These are phyloP conservation scores for Liopterus haemorrhoidalis DNA, from an alignment of 2,888 invertebrate genomes.

Conservation along the genomic window DNA sequence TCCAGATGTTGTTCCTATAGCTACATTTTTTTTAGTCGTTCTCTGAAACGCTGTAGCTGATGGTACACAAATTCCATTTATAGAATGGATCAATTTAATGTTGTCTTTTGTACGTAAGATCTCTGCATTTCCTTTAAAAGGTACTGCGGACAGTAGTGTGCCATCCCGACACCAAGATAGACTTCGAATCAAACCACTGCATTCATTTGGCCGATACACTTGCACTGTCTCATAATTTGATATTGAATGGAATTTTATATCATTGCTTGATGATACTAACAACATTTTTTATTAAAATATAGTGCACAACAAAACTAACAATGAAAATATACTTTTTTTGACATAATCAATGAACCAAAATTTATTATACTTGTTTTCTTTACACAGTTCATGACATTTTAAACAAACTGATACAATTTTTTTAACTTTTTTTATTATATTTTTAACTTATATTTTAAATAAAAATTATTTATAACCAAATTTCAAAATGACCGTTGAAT, in stretches of 20 bases:
- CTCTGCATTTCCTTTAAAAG: conserved; percentile 40
- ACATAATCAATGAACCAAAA: no score
- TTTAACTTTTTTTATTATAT: no score
- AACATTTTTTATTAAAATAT: conserved; percentile 49
- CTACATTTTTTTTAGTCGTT: conserved; percentile 38
- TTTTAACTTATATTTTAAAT: no score
- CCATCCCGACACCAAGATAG: conserved; percentile 45
- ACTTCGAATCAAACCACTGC: conserved; percentile 38
- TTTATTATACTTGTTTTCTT: no score
- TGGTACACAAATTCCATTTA: conserved; percentile 40
- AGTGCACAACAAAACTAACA: no score
- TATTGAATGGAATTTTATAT: conserved; percentile 52
- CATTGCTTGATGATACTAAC: conserved; percentile 53
- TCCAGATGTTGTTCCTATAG: conserved; percentile 39
- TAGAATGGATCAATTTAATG: conserved; percentile 39
- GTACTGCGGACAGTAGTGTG: conserved; percentile 42
- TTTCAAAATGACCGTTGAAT: no score
- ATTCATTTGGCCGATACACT: conserved; percentile 43
- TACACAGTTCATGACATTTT: no score
- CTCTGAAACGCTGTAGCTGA: conserved; percentile 43
- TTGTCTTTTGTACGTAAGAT: conserved; percentile 41
- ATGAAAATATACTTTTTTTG: no score
- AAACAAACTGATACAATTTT: no score
- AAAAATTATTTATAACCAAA: no score
- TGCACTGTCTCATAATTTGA: conserved; percentile 52